phyloP scores from a whole-genome alignment of 2,113 vertebrate genomes.

The Ancistrus triradiatus region DNA sequence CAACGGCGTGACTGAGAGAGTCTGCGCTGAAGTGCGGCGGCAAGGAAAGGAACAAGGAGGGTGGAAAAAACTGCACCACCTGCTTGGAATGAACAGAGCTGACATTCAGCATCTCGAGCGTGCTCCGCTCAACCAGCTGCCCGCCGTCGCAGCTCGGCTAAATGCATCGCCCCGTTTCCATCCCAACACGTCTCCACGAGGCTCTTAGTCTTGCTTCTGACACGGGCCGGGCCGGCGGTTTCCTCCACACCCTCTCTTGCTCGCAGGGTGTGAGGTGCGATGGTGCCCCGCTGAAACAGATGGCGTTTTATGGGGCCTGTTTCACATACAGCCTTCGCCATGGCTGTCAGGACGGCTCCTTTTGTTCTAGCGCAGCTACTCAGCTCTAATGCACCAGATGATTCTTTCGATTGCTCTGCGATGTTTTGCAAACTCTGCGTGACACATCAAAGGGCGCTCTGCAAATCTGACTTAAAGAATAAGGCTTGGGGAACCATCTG shows the following conservation, averaged over 20 bases:
- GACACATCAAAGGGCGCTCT: no score
- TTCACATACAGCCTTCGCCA: constrained; percentile 12
- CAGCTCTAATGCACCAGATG: not conserved
- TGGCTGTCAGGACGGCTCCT: constrained; percentile 15
- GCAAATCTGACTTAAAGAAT: no score
- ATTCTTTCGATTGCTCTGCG: no score
- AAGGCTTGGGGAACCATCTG: no score
- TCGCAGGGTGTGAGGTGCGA: constrained; percentile 55
- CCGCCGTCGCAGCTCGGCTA: constrained; percentile 56
- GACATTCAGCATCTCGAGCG: constrained; percentile 45
- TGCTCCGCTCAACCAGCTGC: constrained; percentile 55
- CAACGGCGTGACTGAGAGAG: constrained; percentile 24
- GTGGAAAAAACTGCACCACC: constrained; percentile 31
- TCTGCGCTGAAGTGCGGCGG: constrained; percentile 13
- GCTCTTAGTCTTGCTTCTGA: constrained; percentile 54
- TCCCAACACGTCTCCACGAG: constrained; percentile 40
- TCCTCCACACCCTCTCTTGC: constrained; percentile 34
- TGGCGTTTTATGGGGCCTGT: constrained; percentile 47
- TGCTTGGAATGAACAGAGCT: constrained; percentile 47
- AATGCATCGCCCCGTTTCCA: constrained; percentile 57
- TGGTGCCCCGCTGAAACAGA: constrained; percentile 49
- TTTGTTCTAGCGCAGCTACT: not conserved
- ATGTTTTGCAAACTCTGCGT: no score
- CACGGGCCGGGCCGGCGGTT: constrained; percentile 31
- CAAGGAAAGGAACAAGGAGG: constrained; percentile 10